Percentiles rank a stretch among this genome's conserved stretches.
phyloP scores from a whole-genome alignment of 2,797 vertebrate species.

The Leptodactylus fallax region DNA sequence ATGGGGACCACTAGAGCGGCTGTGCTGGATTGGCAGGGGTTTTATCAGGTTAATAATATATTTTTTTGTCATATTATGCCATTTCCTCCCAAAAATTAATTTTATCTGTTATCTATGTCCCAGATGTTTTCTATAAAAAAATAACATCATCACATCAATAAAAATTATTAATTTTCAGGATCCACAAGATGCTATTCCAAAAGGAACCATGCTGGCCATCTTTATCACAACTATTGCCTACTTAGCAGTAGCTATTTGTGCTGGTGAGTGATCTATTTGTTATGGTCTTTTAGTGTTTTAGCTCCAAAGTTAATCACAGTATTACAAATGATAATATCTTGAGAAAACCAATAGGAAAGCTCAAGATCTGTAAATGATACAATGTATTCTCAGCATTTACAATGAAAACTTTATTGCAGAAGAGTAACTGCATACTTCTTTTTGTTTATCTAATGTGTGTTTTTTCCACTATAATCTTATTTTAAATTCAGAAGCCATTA shows the following conservation, averaged over 20 bases:
- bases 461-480: too few species aligned
- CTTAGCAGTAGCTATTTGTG: conserved; percentile 86
- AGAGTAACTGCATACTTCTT: too few species aligned
- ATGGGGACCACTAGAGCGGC: too few species aligned
- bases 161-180: conserved; percentile 77
- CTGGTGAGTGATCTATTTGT: conserved; percentile 78
- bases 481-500: too few species aligned
- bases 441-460: too few species aligned
- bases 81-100: too few species aligned
- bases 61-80: too few species aligned
- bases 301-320: background rate
- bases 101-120: background rate
- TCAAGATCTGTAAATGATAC: too few species aligned
- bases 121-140: background rate
- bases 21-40: too few species aligned
- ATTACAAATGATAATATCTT: background rate
- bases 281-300: conserved; percentile 23
- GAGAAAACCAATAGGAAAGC: background rate
- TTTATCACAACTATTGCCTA: conserved; percentile 90
- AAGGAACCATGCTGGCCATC: conserved; percentile 95
- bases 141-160: background rate
- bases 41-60: too few species aligned
- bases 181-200: conserved; percentile 89
- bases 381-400: too few species aligned
- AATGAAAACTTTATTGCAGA: too few species aligned